Conservation (phyloP, 2,888 invertebrate genomes). For the Trichogramma dendrolimi region DNA sequence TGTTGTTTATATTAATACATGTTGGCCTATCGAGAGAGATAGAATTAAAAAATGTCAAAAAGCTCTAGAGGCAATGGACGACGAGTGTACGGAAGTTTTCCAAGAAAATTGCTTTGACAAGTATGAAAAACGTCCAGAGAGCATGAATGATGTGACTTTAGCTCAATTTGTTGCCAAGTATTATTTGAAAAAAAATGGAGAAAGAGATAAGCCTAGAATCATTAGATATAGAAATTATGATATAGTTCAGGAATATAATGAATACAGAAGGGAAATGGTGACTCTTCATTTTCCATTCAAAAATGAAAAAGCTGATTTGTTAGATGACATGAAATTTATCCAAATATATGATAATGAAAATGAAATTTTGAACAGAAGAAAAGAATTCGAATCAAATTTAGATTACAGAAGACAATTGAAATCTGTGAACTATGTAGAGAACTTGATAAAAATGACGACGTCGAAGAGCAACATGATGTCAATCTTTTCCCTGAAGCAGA, state of each 20-base stretch:
- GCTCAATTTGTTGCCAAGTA: slow-evolving; percentile 44
- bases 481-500: slow-evolving; percentile 26
- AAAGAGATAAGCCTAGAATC: slow-evolving; percentile 28
- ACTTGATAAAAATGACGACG: slow-evolving; percentile 17
- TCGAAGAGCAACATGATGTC: slow-evolving; percentile 20
- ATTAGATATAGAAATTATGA: slow-evolving; percentile 47
- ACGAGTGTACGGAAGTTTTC: slow-evolving; percentile 42
- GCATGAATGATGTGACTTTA: slow-evolving; percentile 39
- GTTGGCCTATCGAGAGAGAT: slow-evolving; percentile 45
- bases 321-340: slow-evolving; percentile 42
- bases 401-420: slow-evolving; percentile 37
- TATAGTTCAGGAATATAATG: slow-evolving; percentile 38
- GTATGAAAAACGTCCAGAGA: slow-evolving; percentile 47
- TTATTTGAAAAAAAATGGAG: background rate
- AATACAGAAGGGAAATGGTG: slow-evolving; percentile 37
- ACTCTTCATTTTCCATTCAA: slow-evolving; percentile 43
- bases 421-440: slow-evolving; percentile 21
- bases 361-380: slow-evolving; percentile 35
- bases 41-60: slow-evolving; percentile 40
- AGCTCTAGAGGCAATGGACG: slow-evolving; percentile 35
- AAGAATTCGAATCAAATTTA: slow-evolving; percentile 42
- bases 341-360: slow-evolving; percentile 40
- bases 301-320: slow-evolving; percentile 44
- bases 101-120: slow-evolving; percentile 48
- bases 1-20: slow-evolving; percentile 36